Conservation (phyloP, 2,797 vertebrate species). For the Sebastes ruberrimus region DNA sequence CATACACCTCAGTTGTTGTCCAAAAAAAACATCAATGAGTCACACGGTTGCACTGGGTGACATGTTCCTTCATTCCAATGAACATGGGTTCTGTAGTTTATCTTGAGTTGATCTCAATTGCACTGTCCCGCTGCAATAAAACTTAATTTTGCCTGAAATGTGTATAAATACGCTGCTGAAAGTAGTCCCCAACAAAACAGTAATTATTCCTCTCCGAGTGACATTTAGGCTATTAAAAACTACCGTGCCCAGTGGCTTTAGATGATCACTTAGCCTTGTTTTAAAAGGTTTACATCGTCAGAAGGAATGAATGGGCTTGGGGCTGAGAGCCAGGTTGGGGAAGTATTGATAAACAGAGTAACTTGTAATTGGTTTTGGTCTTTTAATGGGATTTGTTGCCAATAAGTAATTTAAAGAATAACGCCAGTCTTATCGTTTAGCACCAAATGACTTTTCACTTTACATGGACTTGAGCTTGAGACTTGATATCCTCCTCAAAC, state of each 20-base stretch:
- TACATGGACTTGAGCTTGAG: not conserved
- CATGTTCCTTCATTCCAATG: not conserved
- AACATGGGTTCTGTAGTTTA: not conserved
- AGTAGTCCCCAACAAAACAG: not conserved
- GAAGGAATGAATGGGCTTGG: not conserved
- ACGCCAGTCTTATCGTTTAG: not conserved
- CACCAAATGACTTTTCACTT: not conserved
- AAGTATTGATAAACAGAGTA: not conserved
- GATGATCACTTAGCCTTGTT: not conserved
- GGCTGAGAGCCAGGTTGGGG: not conserved
- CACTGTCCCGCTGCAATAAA: not conserved
- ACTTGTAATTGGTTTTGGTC: not conserved
- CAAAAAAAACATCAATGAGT: not conserved
- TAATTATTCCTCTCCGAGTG: not conserved
- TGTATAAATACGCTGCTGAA: not conserved
- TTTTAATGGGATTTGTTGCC: not conserved
- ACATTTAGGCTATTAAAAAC: not conserved
- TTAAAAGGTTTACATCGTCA: not conserved
- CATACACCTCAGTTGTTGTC: not conserved
- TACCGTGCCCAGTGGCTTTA: too few species aligned
- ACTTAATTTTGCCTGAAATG: not conserved
- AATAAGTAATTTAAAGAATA: not conserved
- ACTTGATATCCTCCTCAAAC: not conserved
- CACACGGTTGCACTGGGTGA: not conserved
- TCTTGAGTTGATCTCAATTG: not conserved